Evolutionary conservation across 2,888 invertebrate genomes (phyloP).

Genomic region (Thumatha senex): DNA sequence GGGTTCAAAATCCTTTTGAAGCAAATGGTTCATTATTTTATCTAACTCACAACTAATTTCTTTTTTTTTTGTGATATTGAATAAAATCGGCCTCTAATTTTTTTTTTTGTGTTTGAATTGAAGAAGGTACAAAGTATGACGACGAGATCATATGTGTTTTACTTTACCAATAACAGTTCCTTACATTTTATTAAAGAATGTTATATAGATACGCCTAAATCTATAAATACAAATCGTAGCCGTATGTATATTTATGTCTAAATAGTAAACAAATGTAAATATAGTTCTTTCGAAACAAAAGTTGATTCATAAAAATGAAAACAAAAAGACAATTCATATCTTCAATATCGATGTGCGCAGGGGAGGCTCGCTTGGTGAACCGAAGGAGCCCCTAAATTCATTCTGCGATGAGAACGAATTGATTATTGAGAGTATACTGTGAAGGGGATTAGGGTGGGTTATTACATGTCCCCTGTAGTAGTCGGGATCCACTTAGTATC

Average conservation of each 20-base stretch:
- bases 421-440: slow-evolving; percentile 5
- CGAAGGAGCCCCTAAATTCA: neutral
- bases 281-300: no score
- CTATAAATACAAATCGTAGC: no score
- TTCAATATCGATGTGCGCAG: neutral
- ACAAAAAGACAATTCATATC: neutral
- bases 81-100: no score
- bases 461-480: slow-evolving; percentile 5
- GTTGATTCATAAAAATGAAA: neutral
- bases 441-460: slow-evolving; percentile 4
- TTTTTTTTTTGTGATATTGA: no score
- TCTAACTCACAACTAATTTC: slow-evolving; percentile 5
- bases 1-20: slow-evolving; percentile 3
- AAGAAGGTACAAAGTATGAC: no score
- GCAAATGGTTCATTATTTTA: slow-evolving; percentile 9
- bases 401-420: slow-evolving; percentile 9
- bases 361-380: neutral
- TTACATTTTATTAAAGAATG: no score
- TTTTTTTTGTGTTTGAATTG: no score
- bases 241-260: no score
- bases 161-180: no score
- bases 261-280: no score
- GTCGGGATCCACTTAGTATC: neutral
- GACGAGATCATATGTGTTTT: no score
- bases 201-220: no score